Percentiles rank a stretch among this genome's conserved stretches.
phyloP scores from a whole-genome alignment of 2,797 vertebrate genomes.

The Acanthis flammea region DNA sequence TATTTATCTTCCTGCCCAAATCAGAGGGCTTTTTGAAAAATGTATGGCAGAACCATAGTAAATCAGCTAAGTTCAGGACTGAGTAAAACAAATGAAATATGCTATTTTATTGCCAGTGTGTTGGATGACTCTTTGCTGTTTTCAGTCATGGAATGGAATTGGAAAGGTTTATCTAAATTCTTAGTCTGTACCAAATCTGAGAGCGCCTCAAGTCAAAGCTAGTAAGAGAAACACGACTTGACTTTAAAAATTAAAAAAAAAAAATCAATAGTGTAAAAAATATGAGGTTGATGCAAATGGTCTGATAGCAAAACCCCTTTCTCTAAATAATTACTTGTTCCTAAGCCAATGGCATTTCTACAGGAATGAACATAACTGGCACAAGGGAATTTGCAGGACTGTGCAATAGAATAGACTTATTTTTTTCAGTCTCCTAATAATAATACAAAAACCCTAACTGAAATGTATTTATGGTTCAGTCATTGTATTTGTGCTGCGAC shows the following conservation, averaged over 20 bases:
- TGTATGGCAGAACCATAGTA: not conserved
- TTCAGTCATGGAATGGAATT: not conserved
- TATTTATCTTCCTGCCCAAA: not conserved
- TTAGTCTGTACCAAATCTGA: not conserved
- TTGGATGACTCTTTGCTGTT: not conserved
- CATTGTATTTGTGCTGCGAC: not conserved
- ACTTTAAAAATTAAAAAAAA: not conserved
- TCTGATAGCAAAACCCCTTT: not conserved
- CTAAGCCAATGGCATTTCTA: not conserved
- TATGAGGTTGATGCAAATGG: not conserved
- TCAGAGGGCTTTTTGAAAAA: not conserved
- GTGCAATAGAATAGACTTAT: not conserved
- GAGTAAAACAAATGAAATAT: not conserved
- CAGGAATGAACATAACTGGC: not conserved
- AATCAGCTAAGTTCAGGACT: not conserved
- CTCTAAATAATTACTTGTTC: not conserved
- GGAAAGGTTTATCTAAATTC: not conserved
- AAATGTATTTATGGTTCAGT: not conserved
- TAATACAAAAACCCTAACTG: not conserved
- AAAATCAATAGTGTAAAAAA: not conserved
- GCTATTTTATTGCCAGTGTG: not conserved
- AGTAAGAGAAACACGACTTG: not conserved
- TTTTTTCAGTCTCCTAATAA: not conserved
- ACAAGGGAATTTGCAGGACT: not conserved
- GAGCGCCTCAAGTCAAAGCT: not conserved